phyloP scores from a whole-genome alignment of 2,888 invertebrate genomes.

The Heliconius aoede region DNA sequence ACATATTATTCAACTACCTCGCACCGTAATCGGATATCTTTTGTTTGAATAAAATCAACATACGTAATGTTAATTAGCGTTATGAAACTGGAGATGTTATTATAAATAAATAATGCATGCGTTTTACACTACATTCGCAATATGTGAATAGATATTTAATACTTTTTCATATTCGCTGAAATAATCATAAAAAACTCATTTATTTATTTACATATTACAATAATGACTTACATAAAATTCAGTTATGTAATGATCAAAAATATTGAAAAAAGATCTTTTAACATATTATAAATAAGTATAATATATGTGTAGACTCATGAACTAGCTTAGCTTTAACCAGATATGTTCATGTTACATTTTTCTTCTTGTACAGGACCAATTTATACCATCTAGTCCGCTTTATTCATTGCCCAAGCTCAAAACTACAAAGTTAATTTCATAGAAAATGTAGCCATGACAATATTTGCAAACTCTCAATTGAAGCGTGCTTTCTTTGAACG shows the following conservation, averaged over 20 bases:
- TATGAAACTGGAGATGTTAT: slow-evolving; percentile 25
- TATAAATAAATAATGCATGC: slow-evolving; percentile 19
- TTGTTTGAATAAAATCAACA: slow-evolving; percentile 33
- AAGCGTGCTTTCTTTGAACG: slow-evolving; percentile 11
- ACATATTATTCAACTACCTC: slow-evolving; percentile 20
- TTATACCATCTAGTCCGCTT: too few relatives aligned
- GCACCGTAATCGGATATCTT: slow-evolving; percentile 40
- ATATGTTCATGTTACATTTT: too few relatives aligned
- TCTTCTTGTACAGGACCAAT: too few relatives aligned
- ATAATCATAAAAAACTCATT: background rate
- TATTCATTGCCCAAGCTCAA: too few relatives aligned
- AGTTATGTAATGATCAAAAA: background rate
- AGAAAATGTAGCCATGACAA: background rate
- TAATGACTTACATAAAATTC: background rate
- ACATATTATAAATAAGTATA: too few relatives aligned
- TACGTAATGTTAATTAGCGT: slow-evolving; percentile 15
- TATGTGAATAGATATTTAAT: background rate
- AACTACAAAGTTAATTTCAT: background rate
- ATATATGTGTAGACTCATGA: too few relatives aligned
- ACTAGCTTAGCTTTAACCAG: too few relatives aligned
- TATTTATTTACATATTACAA: background rate
- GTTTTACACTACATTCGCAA: background rate
- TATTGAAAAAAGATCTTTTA: too few relatives aligned
- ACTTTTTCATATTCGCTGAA: background rate
- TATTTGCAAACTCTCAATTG: background rate